A percentile compares a stretch with the other conserved stretches of the same genome.
phyloP scores from a whole-genome alignment of 1,140 invertebrate species.

The Maconellicoccus hirsutus region DNA sequence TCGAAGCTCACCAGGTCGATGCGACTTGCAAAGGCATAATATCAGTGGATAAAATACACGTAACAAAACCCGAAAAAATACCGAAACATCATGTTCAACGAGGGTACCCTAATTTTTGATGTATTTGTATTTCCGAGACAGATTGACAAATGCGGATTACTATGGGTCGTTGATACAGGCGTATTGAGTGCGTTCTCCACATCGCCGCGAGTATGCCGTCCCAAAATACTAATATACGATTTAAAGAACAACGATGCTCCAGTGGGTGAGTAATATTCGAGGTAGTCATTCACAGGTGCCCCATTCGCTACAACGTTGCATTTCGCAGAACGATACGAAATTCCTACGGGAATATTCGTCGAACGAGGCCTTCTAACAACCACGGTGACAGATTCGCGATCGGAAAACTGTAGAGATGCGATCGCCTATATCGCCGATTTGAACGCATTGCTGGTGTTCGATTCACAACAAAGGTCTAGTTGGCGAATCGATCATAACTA shows the following conservation, averaged over 20 bases:
- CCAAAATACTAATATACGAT: conserved; percentile 50
- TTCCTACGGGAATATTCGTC: conserved; percentile 37
- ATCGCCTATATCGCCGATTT: conserved; percentile 67
- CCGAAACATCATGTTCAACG: no score
- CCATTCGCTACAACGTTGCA: no score
- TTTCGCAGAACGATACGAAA: conserved; percentile 39
- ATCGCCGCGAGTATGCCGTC: conserved; percentile 40
- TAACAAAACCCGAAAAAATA: no score
- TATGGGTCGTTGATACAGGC: conserved; percentile 56
- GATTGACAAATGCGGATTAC: conserved; percentile 47
- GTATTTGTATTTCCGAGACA: conserved; percentile 33
- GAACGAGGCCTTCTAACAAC: conserved; percentile 40
- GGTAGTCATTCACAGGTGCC: no score
- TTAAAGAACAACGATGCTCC: conserved; percentile 36
- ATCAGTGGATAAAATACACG: conserved; percentile 31
- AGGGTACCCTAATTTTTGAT: no score
- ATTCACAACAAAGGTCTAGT: conserved; percentile 41
- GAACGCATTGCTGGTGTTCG: conserved; percentile 53
- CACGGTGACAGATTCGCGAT: conserved; percentile 25
- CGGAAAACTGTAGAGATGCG: conserved; percentile 43
- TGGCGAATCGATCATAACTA: conserved; percentile 56
- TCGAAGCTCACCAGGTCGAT: conserved; percentile 22
- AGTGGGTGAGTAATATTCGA: conserved; percentile 28
- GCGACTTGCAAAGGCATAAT: conserved; percentile 29
- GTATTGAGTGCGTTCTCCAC: conserved; percentile 34